Evolutionary conservation across 1,140 invertebrate genomes (phyloP).

Genomic region (Andricus grossulariae): DNA sequence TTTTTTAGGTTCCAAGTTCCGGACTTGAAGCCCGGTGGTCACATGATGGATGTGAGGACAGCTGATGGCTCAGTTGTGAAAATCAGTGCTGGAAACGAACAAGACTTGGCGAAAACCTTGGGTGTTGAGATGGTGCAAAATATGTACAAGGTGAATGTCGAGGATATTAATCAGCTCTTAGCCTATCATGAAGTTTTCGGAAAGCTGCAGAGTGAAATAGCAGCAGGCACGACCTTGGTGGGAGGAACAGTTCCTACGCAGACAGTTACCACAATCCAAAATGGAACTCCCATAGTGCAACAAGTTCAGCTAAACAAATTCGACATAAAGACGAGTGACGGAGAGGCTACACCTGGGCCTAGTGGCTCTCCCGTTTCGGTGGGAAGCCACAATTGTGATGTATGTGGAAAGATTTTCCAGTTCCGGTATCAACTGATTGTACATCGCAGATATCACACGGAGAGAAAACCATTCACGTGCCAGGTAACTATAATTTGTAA

Average conservation of each 20-base stretch:
- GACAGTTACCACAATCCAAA: conserved; percentile 73
- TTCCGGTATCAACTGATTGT: conserved; percentile 91
- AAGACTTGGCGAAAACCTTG: conserved; percentile 82
- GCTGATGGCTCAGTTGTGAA: conserved; percentile 84
- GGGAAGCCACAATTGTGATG: conserved; percentile 85
- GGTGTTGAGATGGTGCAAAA: conserved; percentile 83
- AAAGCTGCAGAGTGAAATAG: conserved; percentile 82
- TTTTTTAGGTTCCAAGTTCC: conserved; percentile 73
- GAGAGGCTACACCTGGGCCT: conserved; percentile 75
- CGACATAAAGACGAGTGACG: conserved; percentile 75
- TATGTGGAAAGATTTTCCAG: conserved; percentile 90
- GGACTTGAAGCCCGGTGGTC: conserved; percentile 74
- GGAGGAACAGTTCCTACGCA: conserved; percentile 75
- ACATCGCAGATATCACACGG: conserved; percentile 89
- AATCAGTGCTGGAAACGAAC: conserved; percentile 81
- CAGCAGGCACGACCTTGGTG: conserved; percentile 70
- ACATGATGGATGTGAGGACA: conserved; percentile 83
- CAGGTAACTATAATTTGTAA: conserved; percentile 75
- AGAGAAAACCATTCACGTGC: conserved; percentile 89
- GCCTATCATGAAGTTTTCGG: conserved; percentile 92
- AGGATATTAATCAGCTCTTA: conserved; percentile 87
- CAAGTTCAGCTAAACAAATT: conserved; percentile 78
- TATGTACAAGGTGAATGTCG: conserved; percentile 90
- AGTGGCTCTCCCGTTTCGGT: conserved; percentile 75
- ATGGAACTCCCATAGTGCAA: conserved; percentile 71